A percentile compares a stretch with the other conserved stretches of the same genome.
phyloP scores from a whole-genome alignment of 2,888 invertebrate genomes.

The Leptopterna dolabrata region DNA sequence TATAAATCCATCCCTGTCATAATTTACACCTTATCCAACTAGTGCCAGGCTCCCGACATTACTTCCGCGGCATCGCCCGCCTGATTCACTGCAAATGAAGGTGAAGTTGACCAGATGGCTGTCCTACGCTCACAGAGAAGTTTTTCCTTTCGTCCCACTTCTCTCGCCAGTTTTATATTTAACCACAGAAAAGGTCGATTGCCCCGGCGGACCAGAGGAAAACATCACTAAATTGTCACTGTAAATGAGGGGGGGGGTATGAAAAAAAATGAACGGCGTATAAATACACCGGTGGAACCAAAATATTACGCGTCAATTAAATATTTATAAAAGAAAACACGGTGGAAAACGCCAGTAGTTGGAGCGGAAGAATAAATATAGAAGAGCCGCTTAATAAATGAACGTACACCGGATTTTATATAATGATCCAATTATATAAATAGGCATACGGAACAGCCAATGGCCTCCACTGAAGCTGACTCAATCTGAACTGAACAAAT shows the following conservation, averaged over 20 bases:
- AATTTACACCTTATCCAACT: not conserved
- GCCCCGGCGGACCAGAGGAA: not conserved
- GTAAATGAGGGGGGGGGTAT: not conserved
- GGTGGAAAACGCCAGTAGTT: not conserved
- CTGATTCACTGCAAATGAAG: constrained; percentile 2
- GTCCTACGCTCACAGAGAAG: not conserved
- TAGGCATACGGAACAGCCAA: not conserved
- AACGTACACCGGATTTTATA: not conserved
- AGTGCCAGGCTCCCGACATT: not conserved
- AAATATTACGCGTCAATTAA: not conserved
- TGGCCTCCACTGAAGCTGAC: too few species aligned
- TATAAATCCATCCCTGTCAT: not conserved
- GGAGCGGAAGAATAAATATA: not conserved
- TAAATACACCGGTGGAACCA: not conserved
- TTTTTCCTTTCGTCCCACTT: not conserved
- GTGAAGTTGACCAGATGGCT: constrained; percentile 1
- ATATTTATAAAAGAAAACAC: not conserved
- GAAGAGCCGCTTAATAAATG: not conserved
- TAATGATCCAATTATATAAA: not conserved
- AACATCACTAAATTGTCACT: not conserved
- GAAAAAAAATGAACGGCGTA: not conserved
- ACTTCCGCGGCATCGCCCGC: not conserved
- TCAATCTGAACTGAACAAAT: too few species aligned
- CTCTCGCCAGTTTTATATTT: not conserved
- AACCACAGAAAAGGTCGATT: not conserved